Conservation (phyloP, 2,797 vertebrate genomes). For the Miichthys miiuy region DNA sequence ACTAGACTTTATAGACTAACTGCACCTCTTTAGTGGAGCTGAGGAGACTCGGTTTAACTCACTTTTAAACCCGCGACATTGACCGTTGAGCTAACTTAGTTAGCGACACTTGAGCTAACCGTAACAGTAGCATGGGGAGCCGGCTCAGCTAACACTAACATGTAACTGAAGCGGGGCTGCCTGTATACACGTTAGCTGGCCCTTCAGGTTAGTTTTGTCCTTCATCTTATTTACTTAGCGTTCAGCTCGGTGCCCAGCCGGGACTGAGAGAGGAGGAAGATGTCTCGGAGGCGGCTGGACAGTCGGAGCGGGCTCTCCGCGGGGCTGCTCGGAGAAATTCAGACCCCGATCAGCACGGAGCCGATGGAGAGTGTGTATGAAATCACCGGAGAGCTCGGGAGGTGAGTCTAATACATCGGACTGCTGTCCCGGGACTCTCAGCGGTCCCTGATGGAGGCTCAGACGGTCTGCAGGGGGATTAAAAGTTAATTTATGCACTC, state of each 20-base stretch:
- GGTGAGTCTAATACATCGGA: conserved; percentile 81
- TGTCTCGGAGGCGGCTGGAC: conserved; percentile 91
- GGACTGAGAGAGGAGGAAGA: conserved; percentile 61
- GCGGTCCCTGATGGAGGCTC: accelerated
- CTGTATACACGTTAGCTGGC: background rate
- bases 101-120: conserved; percentile 61
- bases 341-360: conserved; percentile 88
- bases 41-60: conserved; percentile 25
- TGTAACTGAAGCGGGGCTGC: conserved; percentile 25
- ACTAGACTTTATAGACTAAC: accelerated
- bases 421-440: background rate
- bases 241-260: background rate
- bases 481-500: background rate
- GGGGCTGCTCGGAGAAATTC: conserved; percentile 87
- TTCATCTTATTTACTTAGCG: background rate
- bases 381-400: conserved; percentile 90
- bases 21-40: background rate
- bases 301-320: conserved; percentile 84
- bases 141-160: conserved; percentile 28
- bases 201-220: conserved; percentile 7
- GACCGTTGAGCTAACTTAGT: conserved; percentile 62
- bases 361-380: conserved; percentile 88
- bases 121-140: conserved; percentile 3
- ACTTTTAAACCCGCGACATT: conserved; percentile 53
- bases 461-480: background rate